Percentiles rank a stretch among this genome's conserved stretches.
Conservation (phyloP, 2,113 vertebrate genomes). For the Plecturocebus donacophilus region DNA sequence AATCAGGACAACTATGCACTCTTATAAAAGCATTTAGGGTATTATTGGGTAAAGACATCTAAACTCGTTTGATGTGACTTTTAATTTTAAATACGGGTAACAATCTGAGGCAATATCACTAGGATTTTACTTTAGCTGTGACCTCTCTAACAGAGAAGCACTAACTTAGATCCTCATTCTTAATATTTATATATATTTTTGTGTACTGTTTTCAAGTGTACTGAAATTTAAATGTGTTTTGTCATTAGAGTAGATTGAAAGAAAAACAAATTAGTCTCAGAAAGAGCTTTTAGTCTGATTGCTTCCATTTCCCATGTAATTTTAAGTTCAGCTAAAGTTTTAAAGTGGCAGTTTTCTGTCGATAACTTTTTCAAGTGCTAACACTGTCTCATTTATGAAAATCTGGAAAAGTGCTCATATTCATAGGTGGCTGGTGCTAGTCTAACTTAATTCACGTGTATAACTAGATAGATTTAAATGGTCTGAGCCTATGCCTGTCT, state of each 20-base stretch:
- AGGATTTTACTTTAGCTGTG: slow-evolving; percentile 78
- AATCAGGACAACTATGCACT: slow-evolving; percentile 87
- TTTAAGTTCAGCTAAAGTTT: slow-evolving; percentile 76
- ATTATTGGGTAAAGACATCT: slow-evolving; percentile 79
- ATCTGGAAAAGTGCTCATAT: slow-evolving; percentile 84
- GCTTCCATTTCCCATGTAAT: slow-evolving; percentile 68
- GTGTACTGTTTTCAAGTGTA: slow-evolving; percentile 79
- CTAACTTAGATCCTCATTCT: slow-evolving; percentile 79
- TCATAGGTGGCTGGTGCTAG: slow-evolving; percentile 86
- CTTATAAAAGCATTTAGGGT: slow-evolving; percentile 81
- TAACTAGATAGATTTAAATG: slow-evolving; percentile 28
- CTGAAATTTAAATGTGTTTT: slow-evolving; percentile 79
- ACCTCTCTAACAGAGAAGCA: slow-evolving; percentile 76
- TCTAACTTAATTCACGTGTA: slow-evolving; percentile 75
- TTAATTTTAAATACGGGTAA: slow-evolving; percentile 88
- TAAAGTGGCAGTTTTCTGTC: slow-evolving; percentile 77
- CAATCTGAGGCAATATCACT: slow-evolving; percentile 89
- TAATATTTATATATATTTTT: slow-evolving; percentile 75
- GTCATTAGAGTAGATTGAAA: slow-evolving; percentile 72
- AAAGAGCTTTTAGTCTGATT: slow-evolving; percentile 72
- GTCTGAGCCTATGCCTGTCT: slow-evolving; percentile 73
- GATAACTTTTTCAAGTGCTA: slow-evolving; percentile 79
- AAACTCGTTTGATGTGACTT: slow-evolving; percentile 81
- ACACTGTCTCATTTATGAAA: slow-evolving; percentile 71
- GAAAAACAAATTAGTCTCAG: slow-evolving; percentile 72